Conservation (phyloP, 2,113 vertebrate species). For the Orthonyx spaldingii region DNA sequence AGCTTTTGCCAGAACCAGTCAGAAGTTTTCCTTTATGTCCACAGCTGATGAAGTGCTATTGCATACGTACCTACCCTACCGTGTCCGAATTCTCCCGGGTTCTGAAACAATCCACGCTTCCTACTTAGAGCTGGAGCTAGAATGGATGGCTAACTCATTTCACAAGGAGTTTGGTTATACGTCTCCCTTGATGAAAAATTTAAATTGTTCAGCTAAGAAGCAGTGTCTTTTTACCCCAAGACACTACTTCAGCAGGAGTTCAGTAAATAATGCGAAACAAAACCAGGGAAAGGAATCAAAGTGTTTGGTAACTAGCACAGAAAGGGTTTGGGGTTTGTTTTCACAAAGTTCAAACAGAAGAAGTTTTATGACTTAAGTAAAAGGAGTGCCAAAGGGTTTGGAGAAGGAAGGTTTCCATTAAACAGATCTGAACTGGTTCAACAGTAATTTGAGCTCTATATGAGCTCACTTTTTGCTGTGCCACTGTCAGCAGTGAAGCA, state of each 20-base stretch:
- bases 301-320: background rate
- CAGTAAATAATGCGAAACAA: background rate
- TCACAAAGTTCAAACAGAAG: constrained; percentile 7
- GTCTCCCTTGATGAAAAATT: constrained; percentile 33
- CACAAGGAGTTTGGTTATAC: background rate
- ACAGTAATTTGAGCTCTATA: background rate
- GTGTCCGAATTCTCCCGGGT: background rate
- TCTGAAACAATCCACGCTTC: background rate
- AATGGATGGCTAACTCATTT: constrained; percentile 4
- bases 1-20: background rate
- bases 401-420: constrained; percentile 54
- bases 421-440: constrained; percentile 4
- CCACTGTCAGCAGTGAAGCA: background rate
- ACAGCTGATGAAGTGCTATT: background rate
- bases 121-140: background rate
- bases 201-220: background rate
- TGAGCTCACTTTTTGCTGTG: constrained; percentile 7
- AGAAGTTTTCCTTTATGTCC: background rate
- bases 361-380: background rate
- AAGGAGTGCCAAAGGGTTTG: background rate
- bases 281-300: background rate
- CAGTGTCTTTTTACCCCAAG: constrained; percentile 34
- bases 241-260: background rate
- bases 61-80: background rate
- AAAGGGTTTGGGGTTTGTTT: background rate